A percentile compares a stretch with the other conserved stretches of the same genome.
Evolutionary conservation across 2,888 invertebrate genomes (phyloP).

Genomic region (Hedya salicella): DNA sequence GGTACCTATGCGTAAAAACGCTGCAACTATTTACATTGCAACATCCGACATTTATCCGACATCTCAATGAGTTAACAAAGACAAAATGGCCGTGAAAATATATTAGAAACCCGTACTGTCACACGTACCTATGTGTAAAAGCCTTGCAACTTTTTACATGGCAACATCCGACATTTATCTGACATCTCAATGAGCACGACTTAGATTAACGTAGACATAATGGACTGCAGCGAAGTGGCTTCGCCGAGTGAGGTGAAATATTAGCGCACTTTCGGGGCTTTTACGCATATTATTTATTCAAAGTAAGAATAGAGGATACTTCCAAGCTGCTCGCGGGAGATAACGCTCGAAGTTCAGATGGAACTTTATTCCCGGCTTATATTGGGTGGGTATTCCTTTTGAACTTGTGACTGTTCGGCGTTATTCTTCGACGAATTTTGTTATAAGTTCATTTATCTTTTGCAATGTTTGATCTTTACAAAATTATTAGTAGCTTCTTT

Average conservation of each 20-base stretch:
- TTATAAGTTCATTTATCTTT: no score
- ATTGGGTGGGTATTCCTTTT: not conserved
- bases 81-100: no score
- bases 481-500: no score
- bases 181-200: constrained; percentile 36
- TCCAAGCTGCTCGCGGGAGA: constrained; percentile 53
- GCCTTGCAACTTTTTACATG: constrained; percentile 23
- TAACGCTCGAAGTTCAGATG: constrained; percentile 47
- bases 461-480: no score
- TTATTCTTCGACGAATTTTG: no score
- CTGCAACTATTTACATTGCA: no score
- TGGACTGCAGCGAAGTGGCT: constrained; percentile 38
- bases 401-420: not conserved
- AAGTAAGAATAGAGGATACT: constrained; percentile 67
- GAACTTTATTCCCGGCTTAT: constrained; percentile 16
- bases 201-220: constrained; percentile 37
- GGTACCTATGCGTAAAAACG: no score
- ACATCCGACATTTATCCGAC: no score
- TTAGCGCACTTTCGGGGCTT: constrained; percentile 71
- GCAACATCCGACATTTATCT: constrained; percentile 22
- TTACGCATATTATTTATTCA: constrained; percentile 78
- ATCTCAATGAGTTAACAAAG: no score
- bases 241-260: constrained; percentile 59
- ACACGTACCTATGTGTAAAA: constrained; percentile 1
- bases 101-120: not conserved